Percentiles rank a stretch among this genome's conserved stretches.
phyloP scores from a whole-genome alignment of 2,888 invertebrate species.

The Drosophila greeni region DNA sequence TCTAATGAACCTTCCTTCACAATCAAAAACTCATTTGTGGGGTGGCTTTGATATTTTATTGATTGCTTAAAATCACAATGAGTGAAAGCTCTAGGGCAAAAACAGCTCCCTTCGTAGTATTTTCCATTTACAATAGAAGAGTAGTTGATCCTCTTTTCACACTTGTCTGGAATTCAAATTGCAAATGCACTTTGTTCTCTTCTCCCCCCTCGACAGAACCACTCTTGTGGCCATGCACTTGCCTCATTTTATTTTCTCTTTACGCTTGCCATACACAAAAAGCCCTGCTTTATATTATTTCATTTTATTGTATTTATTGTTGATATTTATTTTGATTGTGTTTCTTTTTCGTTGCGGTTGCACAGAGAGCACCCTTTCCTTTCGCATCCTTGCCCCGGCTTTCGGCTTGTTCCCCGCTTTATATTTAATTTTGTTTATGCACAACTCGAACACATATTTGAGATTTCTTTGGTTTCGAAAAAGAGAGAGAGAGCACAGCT shows the following conservation, averaged over 20 bases:
- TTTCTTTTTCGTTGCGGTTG: constrained; percentile 28
- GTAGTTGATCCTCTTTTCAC: constrained; percentile 15
- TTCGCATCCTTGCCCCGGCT: not conserved
- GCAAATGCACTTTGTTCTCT: constrained; percentile 50
- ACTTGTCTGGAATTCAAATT: constrained; percentile 30
- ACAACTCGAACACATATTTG: constrained; percentile 61
- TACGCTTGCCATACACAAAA: constrained; percentile 18
- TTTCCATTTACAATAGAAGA: constrained; percentile 2
- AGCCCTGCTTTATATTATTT: constrained; percentile 25
- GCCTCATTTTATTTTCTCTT: constrained; percentile 24
- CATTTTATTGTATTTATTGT: constrained; percentile 28
- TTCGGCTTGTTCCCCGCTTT: constrained; percentile 18
- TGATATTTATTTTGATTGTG: constrained; percentile 29
- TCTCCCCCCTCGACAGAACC: constrained; percentile 5
- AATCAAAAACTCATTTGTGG: not conserved
- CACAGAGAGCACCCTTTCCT: constrained; percentile 3
- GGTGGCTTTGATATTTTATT: not conserved
- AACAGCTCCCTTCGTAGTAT: not conserved
- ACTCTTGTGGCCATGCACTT: constrained; percentile 28
- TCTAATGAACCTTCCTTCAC: not conserved
- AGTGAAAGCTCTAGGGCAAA: not conserved
- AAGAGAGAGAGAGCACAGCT: not conserved
- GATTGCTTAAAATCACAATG: constrained; percentile 9
- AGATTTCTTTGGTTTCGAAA: constrained; percentile 55
- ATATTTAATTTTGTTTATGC: constrained; percentile 61